A percentile compares a stretch with the other conserved stretches of the same genome.
Conservation (phyloP, 2,888 invertebrate genomes). For the Brassicogethes aeneus region DNA sequence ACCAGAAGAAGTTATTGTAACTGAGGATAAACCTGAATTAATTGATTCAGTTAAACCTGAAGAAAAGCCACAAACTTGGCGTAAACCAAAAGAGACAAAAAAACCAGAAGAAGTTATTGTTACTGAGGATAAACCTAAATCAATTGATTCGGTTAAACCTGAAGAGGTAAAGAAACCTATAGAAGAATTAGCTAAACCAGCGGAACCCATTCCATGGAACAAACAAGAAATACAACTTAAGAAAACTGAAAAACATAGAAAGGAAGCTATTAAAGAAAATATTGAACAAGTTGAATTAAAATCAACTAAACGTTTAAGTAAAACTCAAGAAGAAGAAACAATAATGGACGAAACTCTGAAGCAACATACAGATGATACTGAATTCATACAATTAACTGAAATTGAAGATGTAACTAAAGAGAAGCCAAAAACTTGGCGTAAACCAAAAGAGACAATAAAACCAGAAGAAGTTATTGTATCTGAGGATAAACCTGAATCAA, state of each 20-base stretch:
- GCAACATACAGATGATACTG: slow-evolving; percentile 9
- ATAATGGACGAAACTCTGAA: slow-evolving; percentile 19
- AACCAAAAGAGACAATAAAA: slow-evolving; percentile 1
- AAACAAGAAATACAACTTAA: slow-evolving; percentile 51
- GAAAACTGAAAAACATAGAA: slow-evolving; percentile 35
- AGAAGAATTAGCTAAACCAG: slow-evolving; percentile 7
- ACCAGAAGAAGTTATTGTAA: slow-evolving; percentile 8
- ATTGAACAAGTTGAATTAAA: slow-evolving; percentile 21
- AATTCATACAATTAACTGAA: slow-evolving; percentile 4
- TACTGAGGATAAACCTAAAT: slow-evolving; percentile 34
- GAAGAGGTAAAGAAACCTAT: no score
- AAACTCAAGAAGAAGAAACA: slow-evolving; percentile 5
- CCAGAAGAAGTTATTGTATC: slow-evolving; percentile 8
- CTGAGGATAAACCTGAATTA: slow-evolving; percentile 13
- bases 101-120: slow-evolving; percentile 27
- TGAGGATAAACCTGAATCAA: slow-evolving; percentile 13
- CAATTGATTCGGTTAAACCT: no score
- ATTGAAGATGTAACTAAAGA: slow-evolving; percentile 9
- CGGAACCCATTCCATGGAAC: slow-evolving; percentile 46
- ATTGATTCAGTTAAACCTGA: slow-evolving; percentile 46
- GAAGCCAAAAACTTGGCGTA: slow-evolving; percentile 9
- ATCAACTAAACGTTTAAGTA: slow-evolving; percentile 13
- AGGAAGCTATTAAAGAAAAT: slow-evolving; percentile 38
- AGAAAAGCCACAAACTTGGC: slow-evolving; percentile 30
- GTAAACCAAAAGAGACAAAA: slow-evolving; percentile 21